These are phyloP conservation scores for Drosophila kikkawai DNA, from an alignment of 1,140 invertebrate species.

Conservation along the genomic window DNA sequence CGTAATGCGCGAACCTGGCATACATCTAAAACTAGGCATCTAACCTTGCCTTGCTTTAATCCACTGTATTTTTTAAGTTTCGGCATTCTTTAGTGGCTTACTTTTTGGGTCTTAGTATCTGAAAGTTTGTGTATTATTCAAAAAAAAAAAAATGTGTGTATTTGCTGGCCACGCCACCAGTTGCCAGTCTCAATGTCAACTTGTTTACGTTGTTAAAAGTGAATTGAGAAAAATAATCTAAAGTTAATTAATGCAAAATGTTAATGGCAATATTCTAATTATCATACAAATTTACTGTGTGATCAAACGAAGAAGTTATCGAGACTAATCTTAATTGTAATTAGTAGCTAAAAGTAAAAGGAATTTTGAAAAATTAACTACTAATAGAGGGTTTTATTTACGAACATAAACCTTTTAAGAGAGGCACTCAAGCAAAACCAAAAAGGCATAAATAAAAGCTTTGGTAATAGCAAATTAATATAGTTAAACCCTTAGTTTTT, in stretches of 20 bases:
- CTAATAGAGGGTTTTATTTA: not conserved
- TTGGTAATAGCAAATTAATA: not conserved
- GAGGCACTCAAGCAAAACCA: not conserved
- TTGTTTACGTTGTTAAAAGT: conserved; percentile 42
- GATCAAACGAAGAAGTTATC: not conserved
- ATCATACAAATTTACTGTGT: conserved; percentile 3
- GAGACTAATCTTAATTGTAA: not conserved
- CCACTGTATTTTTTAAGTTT: not conserved
- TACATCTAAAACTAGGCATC: conserved; percentile 19
- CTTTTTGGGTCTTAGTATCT: conserved; percentile 35
- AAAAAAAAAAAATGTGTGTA: conserved; percentile 20
- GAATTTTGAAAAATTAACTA: not conserved
- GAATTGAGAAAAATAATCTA: conserved; percentile 40
- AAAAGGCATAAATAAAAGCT: not conserved
- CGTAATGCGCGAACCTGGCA: conserved; percentile 18
- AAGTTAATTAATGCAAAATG: conserved; percentile 36
- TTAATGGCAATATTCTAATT: conserved; percentile 22
- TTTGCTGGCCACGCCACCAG: conserved; percentile 39
- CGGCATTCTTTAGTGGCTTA: conserved; percentile 32
- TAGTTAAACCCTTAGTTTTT: not conserved
- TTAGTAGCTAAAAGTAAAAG: not conserved
- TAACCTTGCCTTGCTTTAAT: conserved; percentile 34
- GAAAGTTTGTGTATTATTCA: conserved; percentile 40
- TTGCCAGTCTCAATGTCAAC: conserved; percentile 53
- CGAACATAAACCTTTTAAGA: not conserved